phyloP scores from a whole-genome alignment of 2,797 vertebrate genomes.

The Mionectes olivaceus region DNA sequence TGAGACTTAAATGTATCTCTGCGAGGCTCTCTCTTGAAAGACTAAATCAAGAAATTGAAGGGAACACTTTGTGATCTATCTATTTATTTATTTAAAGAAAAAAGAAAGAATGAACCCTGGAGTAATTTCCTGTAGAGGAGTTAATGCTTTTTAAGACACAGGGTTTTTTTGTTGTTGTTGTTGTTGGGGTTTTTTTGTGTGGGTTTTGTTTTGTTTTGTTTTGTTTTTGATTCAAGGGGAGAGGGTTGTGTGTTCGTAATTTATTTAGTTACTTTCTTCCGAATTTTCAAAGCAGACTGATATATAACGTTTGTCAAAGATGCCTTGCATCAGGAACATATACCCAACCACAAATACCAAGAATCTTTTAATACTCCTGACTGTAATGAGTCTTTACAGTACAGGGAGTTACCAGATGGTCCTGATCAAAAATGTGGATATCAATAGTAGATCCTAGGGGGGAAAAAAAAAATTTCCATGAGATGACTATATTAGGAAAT shows the following conservation, averaged over 20 bases:
- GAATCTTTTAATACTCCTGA: not conserved
- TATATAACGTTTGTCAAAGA: not conserved
- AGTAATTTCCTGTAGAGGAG: not conserved
- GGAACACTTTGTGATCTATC: not conserved
- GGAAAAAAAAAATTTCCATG: not conserved
- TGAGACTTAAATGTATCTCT: not conserved
- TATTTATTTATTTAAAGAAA: not conserved
- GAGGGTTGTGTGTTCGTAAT: rapidly evolving
- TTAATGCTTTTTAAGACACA: not conserved
- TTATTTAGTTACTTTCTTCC: not conserved
- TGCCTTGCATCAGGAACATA: not conserved
- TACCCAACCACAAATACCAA: not conserved
- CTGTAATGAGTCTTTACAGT: not conserved
- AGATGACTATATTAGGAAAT: not conserved
- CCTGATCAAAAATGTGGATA: not conserved
- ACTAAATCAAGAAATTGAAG: not conserved
- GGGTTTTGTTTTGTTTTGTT: not conserved
- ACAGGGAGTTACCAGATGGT: not conserved
- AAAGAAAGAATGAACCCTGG: not conserved
- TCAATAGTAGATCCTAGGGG: not conserved
- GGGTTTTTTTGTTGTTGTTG: not conserved
- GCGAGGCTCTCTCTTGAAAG: not conserved
- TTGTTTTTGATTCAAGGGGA: not conserved
- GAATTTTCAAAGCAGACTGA: not conserved
- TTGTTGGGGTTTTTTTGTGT: too few relatives aligned